Evolutionary conservation across 1,140 invertebrate genomes (phyloP).

Genomic region (Ephestia elutella): DNA sequence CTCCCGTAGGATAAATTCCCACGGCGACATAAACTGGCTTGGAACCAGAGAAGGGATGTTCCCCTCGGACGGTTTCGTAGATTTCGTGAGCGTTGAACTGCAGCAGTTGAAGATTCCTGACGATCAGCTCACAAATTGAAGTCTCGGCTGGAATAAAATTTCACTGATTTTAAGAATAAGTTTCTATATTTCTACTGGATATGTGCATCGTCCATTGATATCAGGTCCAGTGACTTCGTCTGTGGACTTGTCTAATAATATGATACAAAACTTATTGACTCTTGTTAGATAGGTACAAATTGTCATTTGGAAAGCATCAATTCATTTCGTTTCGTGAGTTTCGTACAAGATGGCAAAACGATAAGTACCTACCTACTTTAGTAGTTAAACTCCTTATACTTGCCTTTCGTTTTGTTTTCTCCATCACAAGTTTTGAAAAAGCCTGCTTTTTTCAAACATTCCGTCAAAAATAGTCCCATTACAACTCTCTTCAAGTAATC

Average conservation of each 20-base stretch:
- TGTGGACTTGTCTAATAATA: no score
- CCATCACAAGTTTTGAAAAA: constrained; percentile 74
- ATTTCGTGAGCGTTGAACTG: constrained; percentile 95
- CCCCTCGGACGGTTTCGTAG: constrained; percentile 79
- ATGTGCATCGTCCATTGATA: no score
- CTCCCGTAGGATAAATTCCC: constrained; percentile 85
- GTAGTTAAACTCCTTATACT: no score
- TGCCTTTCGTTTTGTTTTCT: constrained; percentile 39
- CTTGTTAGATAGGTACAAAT: no score
- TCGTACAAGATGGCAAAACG: no score
- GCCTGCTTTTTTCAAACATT: constrained; percentile 78
- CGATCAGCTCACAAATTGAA: constrained; percentile 77
- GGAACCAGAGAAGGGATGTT: constrained; percentile 74
- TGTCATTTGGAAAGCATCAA: no score
- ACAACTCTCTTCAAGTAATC: constrained; percentile 86
- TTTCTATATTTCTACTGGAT: no score
- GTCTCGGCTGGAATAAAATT: constrained; percentile 70
- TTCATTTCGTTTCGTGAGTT: no score
- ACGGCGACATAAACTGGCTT: constrained; percentile 82
- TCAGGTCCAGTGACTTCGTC: no score
- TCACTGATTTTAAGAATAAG: no score
- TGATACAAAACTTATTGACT: no score
- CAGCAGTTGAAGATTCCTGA: constrained; percentile 85
- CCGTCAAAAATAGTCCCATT: constrained; percentile 85
- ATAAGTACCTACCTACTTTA: no score